Base-by-base conservation (phyloP, 2,888 invertebrate genomes). In the Polydrusus pterygomalis region DNA sequence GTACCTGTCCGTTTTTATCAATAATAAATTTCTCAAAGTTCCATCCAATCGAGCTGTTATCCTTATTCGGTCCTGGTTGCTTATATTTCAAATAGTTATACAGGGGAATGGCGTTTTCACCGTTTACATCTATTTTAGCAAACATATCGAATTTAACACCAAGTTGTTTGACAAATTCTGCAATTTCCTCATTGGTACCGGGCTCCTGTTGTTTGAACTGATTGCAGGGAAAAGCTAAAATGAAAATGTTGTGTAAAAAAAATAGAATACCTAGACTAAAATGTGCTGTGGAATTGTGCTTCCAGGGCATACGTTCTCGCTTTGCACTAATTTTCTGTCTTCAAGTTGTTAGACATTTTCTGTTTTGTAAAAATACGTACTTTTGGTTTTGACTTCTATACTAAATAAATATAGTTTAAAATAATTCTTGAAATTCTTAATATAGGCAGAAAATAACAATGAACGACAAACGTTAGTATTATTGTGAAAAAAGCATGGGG, bases 11-110 rank as follows among this genome's bases (percentile, higher is more conserved):
- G 69, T 93, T 87, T 83, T 90, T 92, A 85, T 96, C 92, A 20
- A 96, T 89, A 47, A 97, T 89, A 87, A 96, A 97, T 87, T 97
- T 97, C 1, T 95, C 93, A 85, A 96, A 97, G 87, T 97, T 97
- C 96, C 96, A 97, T 85, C 96, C 96, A 80, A 96, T 94, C 74
- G 91, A 91, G 25, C 43, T 54, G 78, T 91, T 91, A 84, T 93
- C 89, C 0, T 89, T 90, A 0, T 90, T 68, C 0, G 87, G 89
- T 0, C 91, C 91, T 81, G 87, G 87, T 80, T 89, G 86, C 75
- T 89, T 88, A 77, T 86, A 84, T 88, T 93, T 93, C 84, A 93
- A 86, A 83, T 90, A 93, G 78, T 91, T 92, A 91, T 91, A 93
- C 62, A 93, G 81, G 0, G 93, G 92, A 87, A 91, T 90, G 0